These are phyloP conservation scores for Sprattus sprattus DNA, from an alignment of 2,113 vertebrate species.

Conservation along the genomic window DNA sequence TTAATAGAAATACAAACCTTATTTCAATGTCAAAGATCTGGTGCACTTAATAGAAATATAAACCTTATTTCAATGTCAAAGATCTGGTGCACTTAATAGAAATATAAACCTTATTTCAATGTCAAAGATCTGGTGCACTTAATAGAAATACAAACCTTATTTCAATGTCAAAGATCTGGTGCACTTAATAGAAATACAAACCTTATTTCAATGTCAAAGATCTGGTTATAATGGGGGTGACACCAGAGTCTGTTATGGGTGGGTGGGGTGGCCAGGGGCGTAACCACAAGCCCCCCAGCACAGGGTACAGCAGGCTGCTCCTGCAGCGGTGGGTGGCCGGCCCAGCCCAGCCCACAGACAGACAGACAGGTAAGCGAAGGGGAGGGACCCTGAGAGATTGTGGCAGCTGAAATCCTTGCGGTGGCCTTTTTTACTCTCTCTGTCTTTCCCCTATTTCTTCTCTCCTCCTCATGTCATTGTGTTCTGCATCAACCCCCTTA, in stretches of 20 bases:
- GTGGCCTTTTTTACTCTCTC: constrained; percentile 99
- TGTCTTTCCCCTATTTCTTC: constrained; percentile 99
- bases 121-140: too few relatives aligned
- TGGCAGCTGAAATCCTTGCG: constrained; percentile 84
- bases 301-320: neutral
- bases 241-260: neutral
- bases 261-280: neutral
- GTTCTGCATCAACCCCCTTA: constrained; percentile 99
- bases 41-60: neutral
- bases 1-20: neutral
- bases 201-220: neutral
- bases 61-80: too few relatives aligned
- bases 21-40: too few relatives aligned
- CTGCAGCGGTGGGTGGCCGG: neutral
- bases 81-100: too few relatives aligned
- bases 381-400: constrained; percentile 40
- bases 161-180: too few relatives aligned
- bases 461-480: constrained; percentile 98
- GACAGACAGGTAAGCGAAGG: neutral
- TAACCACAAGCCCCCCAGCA: neutral
- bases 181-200: neutral
- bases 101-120: neutral
- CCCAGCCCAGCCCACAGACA: too few relatives aligned
- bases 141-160: neutral
- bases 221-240: neutral